Base-by-base conservation (phyloP, 2,113 vertebrate species). In the Elephantulus edwardii region DNA sequence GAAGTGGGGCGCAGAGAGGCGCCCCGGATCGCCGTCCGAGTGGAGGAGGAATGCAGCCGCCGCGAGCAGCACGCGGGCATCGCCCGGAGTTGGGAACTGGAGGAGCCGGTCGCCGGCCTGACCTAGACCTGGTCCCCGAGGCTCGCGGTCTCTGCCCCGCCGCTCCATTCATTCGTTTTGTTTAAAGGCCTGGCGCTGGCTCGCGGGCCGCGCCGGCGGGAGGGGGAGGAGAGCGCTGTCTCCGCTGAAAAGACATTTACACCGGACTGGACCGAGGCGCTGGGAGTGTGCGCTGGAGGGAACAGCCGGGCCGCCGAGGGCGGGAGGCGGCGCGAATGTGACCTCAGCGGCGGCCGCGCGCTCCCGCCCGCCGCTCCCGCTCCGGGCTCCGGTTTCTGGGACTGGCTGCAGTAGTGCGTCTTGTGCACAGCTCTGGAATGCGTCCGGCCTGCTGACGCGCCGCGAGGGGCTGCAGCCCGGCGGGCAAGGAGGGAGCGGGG, bases 361-460 rank as follows among this genome's bases (percentile, higher is more conserved):
- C 91, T 83, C 88, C 68, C 92, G 79, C 94, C 91, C 94, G 91
- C 94, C 93, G 72, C 95, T 84, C 94, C 78, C 88, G 90, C 95
- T 81, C 92, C 54, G 72, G 88, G 95, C 95, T 96, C 96, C 83
- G 93, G 96, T 95, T 95, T 95, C 95, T 89, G 96, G 94, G 95
- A 95, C 94, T 93, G 95, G 95, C 86, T 80, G 93, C 92, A 93
- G 95, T 92, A 95, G 86, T 56, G 93, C 81, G 93, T 88, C 93
- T 91, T 84, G 93, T 93, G 95, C 95, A 66, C 77, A 70, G 95
- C 92, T 96, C 93, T 95, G 96, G 96, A 96, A 96, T 96, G 96
- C 95, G 88, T 96, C 91, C 95, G 93, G 95, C 94, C n/a, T 76
- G 44, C 83, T 77, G 93, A 92, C 76, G 92, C 83, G 91, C 83